These are phyloP conservation scores for Saturnia pavonia DNA, from an alignment of 2,888 invertebrate genomes.

Conservation along the genomic window DNA sequence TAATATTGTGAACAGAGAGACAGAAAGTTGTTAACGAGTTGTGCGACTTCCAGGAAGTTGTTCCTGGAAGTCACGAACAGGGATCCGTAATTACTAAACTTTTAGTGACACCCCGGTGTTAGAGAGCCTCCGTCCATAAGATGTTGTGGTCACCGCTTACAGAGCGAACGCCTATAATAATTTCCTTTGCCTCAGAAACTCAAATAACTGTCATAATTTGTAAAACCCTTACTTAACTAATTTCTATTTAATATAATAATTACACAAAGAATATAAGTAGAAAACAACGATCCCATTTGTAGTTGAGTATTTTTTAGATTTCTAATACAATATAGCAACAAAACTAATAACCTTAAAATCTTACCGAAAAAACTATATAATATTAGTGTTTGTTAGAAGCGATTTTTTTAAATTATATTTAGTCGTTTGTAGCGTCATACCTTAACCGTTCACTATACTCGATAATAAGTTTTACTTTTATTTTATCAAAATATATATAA, in stretches of 20 bases:
- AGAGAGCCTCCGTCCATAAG: slow-evolving; percentile 22
- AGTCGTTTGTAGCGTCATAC: neutral
- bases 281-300: no score
- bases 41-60: slow-evolving; percentile 30
- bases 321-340: neutral
- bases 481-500: neutral
- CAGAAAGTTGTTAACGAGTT: slow-evolving; percentile 19
- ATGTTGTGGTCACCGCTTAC: slow-evolving; percentile 27
- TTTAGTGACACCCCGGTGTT: slow-evolving; percentile 27
- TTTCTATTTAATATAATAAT: neutral
- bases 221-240: neutral
- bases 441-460: neutral
- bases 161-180: slow-evolving; percentile 27
- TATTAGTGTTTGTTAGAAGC: neutral
- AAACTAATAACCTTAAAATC: neutral
- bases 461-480: neutral
- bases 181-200: slow-evolving; percentile 30
- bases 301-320: no score
- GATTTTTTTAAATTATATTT: neutral
- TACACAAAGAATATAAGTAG: neutral
- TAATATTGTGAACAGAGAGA: slow-evolving; percentile 16
- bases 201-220: slow-evolving; percentile 24
- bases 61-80: slow-evolving; percentile 26
- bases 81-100: slow-evolving; percentile 43
- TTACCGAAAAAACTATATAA: neutral